Conservation (phyloP, 2,797 vertebrate species). For the Nothura maculosa region DNA sequence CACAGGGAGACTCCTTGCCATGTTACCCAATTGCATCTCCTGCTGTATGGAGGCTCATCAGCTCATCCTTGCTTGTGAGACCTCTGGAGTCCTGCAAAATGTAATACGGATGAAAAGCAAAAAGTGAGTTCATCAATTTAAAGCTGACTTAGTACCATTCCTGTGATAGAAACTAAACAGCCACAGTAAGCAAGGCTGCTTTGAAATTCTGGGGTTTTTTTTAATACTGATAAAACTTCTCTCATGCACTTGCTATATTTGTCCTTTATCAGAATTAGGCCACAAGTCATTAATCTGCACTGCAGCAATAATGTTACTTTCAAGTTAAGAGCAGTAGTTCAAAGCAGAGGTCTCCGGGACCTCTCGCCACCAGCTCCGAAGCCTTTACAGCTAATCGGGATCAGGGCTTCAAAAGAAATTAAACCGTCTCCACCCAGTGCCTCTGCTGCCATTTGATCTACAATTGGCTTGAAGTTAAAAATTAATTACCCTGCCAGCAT, state of each 20-base stretch:
- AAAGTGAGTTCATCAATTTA: slow-evolving; percentile 28
- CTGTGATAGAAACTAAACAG: slow-evolving; percentile 16
- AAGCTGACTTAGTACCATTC: slow-evolving; percentile 6
- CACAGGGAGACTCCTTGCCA: background rate
- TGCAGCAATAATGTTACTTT: slow-evolving; percentile 53
- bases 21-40: background rate
- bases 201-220: background rate
- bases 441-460: slow-evolving; percentile 81
- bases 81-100: background rate
- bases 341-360: slow-evolving; percentile 68
- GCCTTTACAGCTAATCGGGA: slow-evolving; percentile 71
- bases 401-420: slow-evolving; percentile 80
- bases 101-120: slow-evolving; percentile 40
- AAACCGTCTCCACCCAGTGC: slow-evolving; percentile 79
- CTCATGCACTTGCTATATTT: too few species aligned
- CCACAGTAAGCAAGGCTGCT: slow-evolving; percentile 47
- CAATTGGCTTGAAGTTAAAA: slow-evolving; percentile 83
- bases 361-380: slow-evolving; percentile 27
- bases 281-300: slow-evolving; percentile 44
- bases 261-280: slow-evolving; percentile 31
- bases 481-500: slow-evolving; percentile 86
- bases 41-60: background rate
- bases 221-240: too few species aligned
- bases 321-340: slow-evolving; percentile 57
- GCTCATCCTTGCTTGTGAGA: background rate